Conservation (phyloP, 2,797 vertebrate genomes). For the Brachymystax lenok region DNA sequence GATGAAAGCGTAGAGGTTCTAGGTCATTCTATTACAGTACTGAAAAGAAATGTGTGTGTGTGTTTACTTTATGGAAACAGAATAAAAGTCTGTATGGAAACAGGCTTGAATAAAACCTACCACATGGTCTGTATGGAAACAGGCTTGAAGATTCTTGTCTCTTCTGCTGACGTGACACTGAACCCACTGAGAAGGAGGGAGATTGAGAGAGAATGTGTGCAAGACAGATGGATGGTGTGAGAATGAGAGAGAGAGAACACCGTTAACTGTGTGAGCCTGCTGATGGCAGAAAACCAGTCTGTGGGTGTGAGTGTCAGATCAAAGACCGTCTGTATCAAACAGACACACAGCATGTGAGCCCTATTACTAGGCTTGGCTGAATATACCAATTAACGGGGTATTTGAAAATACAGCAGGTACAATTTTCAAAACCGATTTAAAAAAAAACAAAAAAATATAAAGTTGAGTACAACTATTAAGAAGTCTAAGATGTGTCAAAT, state of each 20-base stretch:
- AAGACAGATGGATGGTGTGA: not conserved
- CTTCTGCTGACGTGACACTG: constrained; percentile 86
- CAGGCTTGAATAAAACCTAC: constrained; percentile 69
- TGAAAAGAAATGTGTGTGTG: too few species aligned
- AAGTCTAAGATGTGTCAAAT: too few species aligned
- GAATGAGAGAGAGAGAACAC: constrained; percentile 19
- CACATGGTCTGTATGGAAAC: constrained; percentile 98
- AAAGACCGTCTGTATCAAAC: constrained; percentile 26
- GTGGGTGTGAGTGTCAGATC: constrained; percentile 14
- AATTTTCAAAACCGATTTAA: too few species aligned
- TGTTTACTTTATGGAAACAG: too few species aligned
- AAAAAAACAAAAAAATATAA: too few species aligned
- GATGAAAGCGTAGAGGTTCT: too few species aligned
- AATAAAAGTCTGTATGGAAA: not conserved
- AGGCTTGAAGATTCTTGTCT: constrained; percentile 90
- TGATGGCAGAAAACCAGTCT: not conserved
- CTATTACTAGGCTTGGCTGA: not conserved
- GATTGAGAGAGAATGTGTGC: not conserved
- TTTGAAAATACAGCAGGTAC: too few species aligned
- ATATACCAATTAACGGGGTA: not conserved
- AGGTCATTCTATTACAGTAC: too few species aligned
- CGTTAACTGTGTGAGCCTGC: constrained; percentile 22
- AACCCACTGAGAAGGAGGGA: constrained; percentile 73
- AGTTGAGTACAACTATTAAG: too few species aligned
- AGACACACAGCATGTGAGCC: constrained; percentile 6